Evolutionary conservation across 2,888 invertebrate species (phyloP), one percentile per base, ranked within the genome.

Genomic region (Heterodera filipjevi): DNA sequence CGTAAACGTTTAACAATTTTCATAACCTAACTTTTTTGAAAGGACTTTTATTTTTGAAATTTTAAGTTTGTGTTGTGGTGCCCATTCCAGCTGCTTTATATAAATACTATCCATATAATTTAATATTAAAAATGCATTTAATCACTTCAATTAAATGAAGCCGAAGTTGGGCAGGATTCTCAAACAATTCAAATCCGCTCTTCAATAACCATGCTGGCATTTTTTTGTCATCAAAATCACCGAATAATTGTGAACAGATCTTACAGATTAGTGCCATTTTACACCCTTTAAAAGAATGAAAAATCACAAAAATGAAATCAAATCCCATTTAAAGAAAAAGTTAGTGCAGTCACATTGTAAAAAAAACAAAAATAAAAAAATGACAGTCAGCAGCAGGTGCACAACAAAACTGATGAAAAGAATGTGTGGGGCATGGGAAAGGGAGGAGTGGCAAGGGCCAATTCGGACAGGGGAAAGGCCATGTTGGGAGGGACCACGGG

Each of bases 141-240:
- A 32, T 53, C 74, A 59, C 72, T 53, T 72, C 76, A 49, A 77
- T 72, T 0, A 77, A 46, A 27, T 77, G 77, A 44, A 30, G 39
- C 12, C 77, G 71, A 39, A 77, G 74, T 35, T 77, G 71, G 16
- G 39, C 44, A 46, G 71, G 33, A 75, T 59, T 33, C 19, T 77
- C 32, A 77, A 77, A 77, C 74, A 68, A 30, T 68, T 32, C 35
- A 19, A 6, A 19, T 35, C 19, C 14, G 3, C 32, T 33, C 68
- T 30, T 68, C 22, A 33, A 30, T 22, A 35, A 12, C 35, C 33
- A 68, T 1, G 68, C 32, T 3, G 68, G 68, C 22, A 32, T 32
- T 14, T 68, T 32, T 12, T 19, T 22, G 6, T 68, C 35, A 22
- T 68, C 30, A 32, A 19, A 27, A 27, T 59, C 59, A 8, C 22